A percentile compares a stretch with the other conserved stretches of the same genome.
These are phyloP conservation scores for Carassius gibelio DNA, from an alignment of 2,113 vertebrate species.

Conservation along the genomic window DNA sequence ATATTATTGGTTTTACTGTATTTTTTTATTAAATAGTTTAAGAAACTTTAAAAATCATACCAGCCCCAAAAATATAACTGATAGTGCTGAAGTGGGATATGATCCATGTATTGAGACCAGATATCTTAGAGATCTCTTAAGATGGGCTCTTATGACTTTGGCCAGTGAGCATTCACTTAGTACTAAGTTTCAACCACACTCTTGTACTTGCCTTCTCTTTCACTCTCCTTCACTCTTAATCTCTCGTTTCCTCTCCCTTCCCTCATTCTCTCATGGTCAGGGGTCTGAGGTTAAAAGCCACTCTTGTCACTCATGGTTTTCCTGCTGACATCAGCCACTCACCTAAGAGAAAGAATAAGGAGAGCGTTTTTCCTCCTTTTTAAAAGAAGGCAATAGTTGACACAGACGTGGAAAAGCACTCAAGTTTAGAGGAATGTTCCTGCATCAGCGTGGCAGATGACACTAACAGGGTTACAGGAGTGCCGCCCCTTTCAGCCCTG, in stretches of 20 bases:
- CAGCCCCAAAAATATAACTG: background rate
- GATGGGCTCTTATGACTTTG: background rate
- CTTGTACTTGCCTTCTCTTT: slow-evolving; percentile 21
- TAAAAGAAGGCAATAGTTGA: slow-evolving; percentile 65
- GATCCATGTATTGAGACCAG: background rate
- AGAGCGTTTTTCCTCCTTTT: slow-evolving; percentile 57
- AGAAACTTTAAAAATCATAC: background rate
- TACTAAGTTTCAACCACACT: background rate
- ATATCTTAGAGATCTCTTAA: background rate
- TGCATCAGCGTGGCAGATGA: slow-evolving; percentile 59
- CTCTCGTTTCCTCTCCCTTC: background rate
- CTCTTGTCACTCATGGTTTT: slow-evolving; percentile 69
- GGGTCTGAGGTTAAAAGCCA: slow-evolving; percentile 71
- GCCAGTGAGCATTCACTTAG: background rate
- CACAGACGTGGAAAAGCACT: slow-evolving; percentile 69
- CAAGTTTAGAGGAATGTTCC: slow-evolving; percentile 58
- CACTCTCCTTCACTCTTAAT: background rate
- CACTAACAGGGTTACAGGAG: slow-evolving; percentile 75
- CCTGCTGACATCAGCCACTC: slow-evolving; percentile 76
- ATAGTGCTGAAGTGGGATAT: background rate
- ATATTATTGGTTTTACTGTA: background rate
- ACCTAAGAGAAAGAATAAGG: slow-evolving; percentile 54
- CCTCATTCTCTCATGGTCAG: background rate
- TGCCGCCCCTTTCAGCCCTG: slow-evolving; percentile 51
- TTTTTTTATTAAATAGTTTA: background rate